These are phyloP conservation scores for Lates japonicus DNA, from an alignment of 2,797 vertebrate species.

Conservation along the genomic window DNA sequence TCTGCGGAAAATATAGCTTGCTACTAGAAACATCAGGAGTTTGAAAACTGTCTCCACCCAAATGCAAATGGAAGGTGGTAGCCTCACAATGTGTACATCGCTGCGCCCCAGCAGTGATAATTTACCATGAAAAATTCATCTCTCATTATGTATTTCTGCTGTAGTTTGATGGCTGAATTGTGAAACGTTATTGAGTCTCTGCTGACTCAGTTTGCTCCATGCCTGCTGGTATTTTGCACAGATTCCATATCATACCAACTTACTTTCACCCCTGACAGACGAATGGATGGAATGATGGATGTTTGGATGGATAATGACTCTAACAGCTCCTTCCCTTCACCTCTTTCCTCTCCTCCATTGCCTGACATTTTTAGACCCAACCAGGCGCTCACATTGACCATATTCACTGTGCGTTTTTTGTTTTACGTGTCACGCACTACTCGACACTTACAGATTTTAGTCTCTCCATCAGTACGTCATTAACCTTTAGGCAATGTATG, in stretches of 20 bases:
- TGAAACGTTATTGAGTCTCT: background rate
- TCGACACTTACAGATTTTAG: slow-evolving; percentile 28
- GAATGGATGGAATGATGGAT: background rate
- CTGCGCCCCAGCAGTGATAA: background rate
- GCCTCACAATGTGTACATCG: background rate
- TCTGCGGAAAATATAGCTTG: background rate
- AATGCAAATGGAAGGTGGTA: background rate
- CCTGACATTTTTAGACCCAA: slow-evolving; percentile 18
- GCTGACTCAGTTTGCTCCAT: too few species aligned
- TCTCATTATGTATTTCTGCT: background rate
- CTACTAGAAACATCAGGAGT: background rate
- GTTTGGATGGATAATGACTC: slow-evolving; percentile 16
- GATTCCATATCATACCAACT: background rate
- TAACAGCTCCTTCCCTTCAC: background rate
- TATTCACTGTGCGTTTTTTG: slow-evolving; percentile 10
- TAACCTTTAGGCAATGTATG: slow-evolving; percentile 61
- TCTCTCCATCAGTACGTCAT: slow-evolving; percentile 53
- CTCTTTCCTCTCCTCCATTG: slow-evolving; percentile 21
- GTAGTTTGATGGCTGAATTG: background rate
- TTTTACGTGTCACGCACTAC: background rate
- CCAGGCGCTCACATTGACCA: slow-evolving; percentile 5
- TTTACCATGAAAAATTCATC: background rate
- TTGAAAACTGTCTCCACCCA: background rate
- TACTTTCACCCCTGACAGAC: too few species aligned
- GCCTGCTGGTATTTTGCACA: background rate